A percentile compares a stretch with the other conserved stretches of the same genome.
Evolutionary conservation across 2,888 invertebrate species (phyloP).

Genomic region (Polyommatus icarus): DNA sequence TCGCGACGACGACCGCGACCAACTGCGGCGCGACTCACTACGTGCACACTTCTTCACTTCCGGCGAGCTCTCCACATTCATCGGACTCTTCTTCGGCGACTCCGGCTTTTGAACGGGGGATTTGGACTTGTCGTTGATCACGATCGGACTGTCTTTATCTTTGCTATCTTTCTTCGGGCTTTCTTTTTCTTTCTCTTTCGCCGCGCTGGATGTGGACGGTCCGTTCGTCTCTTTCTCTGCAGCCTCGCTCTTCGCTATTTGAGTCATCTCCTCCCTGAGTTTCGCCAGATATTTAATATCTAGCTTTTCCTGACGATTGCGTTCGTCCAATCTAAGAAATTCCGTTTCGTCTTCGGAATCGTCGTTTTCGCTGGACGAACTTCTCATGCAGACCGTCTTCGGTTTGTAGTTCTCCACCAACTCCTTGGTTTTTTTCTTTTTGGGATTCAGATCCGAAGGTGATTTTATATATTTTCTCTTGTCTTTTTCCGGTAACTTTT

Average conservation of each 20-base stretch:
- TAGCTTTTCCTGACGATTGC: slow-evolving; percentile 77
- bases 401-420: slow-evolving; percentile 55
- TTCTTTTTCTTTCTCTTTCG: slow-evolving; percentile 42
- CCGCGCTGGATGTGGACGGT: slow-evolving; percentile 54
- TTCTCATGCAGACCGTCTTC: slow-evolving; percentile 77
- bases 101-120: slow-evolving; percentile 37
- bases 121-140: slow-evolving; percentile 33
- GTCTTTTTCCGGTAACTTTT: slow-evolving; percentile 78
- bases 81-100: slow-evolving; percentile 48
- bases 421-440: slow-evolving; percentile 54
- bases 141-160: slow-evolving; percentile 32
- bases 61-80: slow-evolving; percentile 52
- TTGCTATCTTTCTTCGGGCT: slow-evolving; percentile 35
- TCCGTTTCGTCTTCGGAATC: slow-evolving; percentile 74
- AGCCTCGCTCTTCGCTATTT: slow-evolving; percentile 83
- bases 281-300: slow-evolving; percentile 84
- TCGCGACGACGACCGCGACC: slow-evolving; percentile 61
- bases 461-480: slow-evolving; percentile 74
- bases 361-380: slow-evolving; percentile 81
- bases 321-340: slow-evolving; percentile 73
- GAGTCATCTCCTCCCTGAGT: slow-evolving; percentile 84
- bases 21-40: slow-evolving; percentile 53
- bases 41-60: slow-evolving; percentile 51
- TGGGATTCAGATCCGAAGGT: slow-evolving; percentile 63
- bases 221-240: slow-evolving; percentile 54